phyloP scores from a whole-genome alignment of 2,888 invertebrate genomes.

The Ashinkailepas kermadecensis region DNA sequence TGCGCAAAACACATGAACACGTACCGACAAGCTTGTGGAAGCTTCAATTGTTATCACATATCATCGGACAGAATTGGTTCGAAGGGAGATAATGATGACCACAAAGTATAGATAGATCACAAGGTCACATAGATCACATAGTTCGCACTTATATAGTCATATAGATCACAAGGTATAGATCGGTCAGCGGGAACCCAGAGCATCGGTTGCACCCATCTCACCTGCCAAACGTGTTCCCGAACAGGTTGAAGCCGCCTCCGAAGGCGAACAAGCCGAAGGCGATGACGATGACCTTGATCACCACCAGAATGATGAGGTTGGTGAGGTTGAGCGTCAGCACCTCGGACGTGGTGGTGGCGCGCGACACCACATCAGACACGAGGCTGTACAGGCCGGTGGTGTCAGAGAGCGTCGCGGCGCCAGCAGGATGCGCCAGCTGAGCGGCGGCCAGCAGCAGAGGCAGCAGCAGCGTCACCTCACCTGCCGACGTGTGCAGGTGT shows the following conservation, averaged over 20 bases:
- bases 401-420: background rate
- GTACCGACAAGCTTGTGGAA: too few relatives aligned
- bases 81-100: too few relatives aligned
- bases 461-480: background rate
- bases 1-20: too few relatives aligned
- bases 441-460: background rate
- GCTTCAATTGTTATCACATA: too few relatives aligned
- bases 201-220: background rate
- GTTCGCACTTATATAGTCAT: too few relatives aligned
- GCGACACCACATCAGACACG: slow-evolving; percentile 29
- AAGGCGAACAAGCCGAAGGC: slow-evolving; percentile 59
- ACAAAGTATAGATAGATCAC: too few relatives aligned
- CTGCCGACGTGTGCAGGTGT: background rate
- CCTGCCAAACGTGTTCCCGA: background rate
- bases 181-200: background rate
- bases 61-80: too few relatives aligned
- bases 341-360: slow-evolving; percentile 41
- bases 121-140: too few relatives aligned
- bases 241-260: slow-evolving; percentile 33
- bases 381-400: background rate
- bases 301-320: slow-evolving; percentile 66
- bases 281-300: slow-evolving; percentile 71
- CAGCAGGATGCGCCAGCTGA: background rate
- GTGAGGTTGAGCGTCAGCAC: slow-evolving; percentile 74
- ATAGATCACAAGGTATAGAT: background rate